Conservation (phyloP, 2,797 vertebrate genomes). For the Pseudomugil gertrudae region DNA sequence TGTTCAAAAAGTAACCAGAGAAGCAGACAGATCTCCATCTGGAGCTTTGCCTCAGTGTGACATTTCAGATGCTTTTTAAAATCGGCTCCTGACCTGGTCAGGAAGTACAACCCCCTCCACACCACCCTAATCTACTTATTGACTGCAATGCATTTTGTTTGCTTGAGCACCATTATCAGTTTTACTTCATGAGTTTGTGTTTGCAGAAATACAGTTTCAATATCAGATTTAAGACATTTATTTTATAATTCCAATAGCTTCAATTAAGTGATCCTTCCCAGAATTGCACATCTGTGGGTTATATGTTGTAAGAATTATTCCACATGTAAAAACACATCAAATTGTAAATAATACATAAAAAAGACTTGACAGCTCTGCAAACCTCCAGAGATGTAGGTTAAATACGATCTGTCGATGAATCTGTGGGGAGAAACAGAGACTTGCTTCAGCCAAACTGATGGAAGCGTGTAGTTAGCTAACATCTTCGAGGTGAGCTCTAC, state of each 20-base stretch:
- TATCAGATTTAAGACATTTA: not conserved
- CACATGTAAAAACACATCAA: not conserved
- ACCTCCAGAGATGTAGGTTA: no score
- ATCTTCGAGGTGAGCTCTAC: no score
- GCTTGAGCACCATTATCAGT: not conserved
- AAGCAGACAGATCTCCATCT: slow-evolving; percentile 15
- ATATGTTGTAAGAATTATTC: not conserved
- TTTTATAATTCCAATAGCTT: not conserved
- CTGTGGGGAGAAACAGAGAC: no score
- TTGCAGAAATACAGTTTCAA: not conserved
- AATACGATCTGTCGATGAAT: no score
- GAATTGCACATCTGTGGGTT: not conserved
- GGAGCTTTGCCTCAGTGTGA: slow-evolving; percentile 4
- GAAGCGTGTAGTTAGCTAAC: no score
- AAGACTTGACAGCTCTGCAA: no score
- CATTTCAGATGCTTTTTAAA: not conserved
- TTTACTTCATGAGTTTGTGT: not conserved
- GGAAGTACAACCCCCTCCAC: not conserved
- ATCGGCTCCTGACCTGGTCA: not conserved
- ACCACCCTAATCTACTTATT: not conserved
- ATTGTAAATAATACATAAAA: no score
- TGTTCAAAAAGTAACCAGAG: slow-evolving; percentile 34
- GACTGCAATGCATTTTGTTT: not conserved
- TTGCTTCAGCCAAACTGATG: no score
- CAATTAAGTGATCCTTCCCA: not conserved